A percentile compares a stretch with the other conserved stretches of the same genome.
These are phyloP conservation scores for Brachynemurus nebulosus DNA, from an alignment of 2,888 invertebrate species.

Conservation along the genomic window DNA sequence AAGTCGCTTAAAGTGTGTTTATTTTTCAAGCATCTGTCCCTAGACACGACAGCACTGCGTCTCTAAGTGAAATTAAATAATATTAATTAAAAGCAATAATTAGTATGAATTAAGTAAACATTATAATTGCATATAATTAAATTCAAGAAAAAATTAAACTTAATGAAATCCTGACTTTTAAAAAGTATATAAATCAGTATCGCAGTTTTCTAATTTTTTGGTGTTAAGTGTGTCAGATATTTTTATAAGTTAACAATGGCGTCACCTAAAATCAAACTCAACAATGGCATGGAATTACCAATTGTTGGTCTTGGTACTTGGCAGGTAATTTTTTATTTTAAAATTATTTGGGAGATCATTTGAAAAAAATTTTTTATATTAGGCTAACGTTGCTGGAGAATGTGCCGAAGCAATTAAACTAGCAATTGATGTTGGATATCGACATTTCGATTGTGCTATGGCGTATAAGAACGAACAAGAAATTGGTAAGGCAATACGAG, in stretches of 20 bases:
- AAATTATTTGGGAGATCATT: too few relatives aligned
- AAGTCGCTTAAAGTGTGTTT: too few relatives aligned
- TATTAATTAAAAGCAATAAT: too few relatives aligned
- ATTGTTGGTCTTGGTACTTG: constrained; percentile 65
- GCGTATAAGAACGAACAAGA: constrained; percentile 65
- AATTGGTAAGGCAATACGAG: constrained; percentile 53
- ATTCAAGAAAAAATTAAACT: too few relatives aligned
- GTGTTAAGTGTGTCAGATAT: not conserved
- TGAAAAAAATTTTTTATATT: not conserved
- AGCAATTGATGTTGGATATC: constrained; percentile 65
- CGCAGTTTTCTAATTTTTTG: not conserved
- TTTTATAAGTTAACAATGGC: constrained; percentile 10
- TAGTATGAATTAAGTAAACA: too few relatives aligned
- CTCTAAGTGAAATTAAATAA: too few relatives aligned
- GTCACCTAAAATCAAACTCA: constrained; percentile 40
- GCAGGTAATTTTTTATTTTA: too few relatives aligned
- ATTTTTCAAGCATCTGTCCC: too few relatives aligned
- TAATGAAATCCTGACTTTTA: not conserved
- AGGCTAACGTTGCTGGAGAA: not conserved
- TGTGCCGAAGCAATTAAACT: constrained; percentile 44
- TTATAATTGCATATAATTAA: too few relatives aligned
- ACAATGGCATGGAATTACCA: constrained; percentile 48
- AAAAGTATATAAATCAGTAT: not conserved
- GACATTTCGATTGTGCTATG: constrained; percentile 64
- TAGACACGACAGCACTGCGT: too few relatives aligned